These are phyloP conservation scores for Gallinago jamesoni DNA, from an alignment of 2,113 vertebrate genomes.

Conservation along the genomic window DNA sequence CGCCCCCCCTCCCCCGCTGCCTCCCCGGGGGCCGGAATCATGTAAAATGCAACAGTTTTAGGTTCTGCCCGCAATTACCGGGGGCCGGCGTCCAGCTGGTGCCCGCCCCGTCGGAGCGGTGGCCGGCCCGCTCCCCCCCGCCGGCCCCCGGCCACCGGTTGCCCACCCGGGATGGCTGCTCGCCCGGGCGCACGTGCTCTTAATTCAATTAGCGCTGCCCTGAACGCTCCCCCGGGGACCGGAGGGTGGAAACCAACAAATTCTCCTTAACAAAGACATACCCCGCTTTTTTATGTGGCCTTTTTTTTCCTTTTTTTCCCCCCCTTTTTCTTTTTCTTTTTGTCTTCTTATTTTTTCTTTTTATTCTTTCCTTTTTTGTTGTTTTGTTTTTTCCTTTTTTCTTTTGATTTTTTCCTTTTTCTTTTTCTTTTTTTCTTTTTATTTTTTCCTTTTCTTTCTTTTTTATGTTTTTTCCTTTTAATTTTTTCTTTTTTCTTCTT, in stretches of 20 bases:
- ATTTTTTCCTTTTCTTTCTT: no score
- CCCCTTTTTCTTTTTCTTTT: neutral
- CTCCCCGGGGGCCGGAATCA: neutral
- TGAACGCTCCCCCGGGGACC: conserved; percentile 84
- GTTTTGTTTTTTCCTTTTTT: no score
- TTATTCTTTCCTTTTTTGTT: no score
- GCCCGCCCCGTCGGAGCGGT: conserved; percentile 70
- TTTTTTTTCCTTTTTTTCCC: neutral
- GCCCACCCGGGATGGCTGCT: neutral
- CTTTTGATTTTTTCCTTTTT: no score
- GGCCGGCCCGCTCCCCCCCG: conserved; percentile 48
- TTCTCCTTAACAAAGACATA: conserved; percentile 87
- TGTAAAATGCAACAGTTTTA: conserved; percentile 76
- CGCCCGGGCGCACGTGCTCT: conserved; percentile 70
- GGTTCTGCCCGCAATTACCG: conserved; percentile 68
- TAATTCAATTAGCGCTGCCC: conserved; percentile 93
- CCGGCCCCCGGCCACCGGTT: neutral
- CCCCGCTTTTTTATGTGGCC: conserved; percentile 16
- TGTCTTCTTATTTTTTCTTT: no score
- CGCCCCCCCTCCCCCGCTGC: neutral
- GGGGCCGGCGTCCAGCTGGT: conserved; percentile 51
- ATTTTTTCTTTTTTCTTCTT: neutral
- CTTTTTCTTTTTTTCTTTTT: no score
- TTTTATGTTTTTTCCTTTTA: no score
- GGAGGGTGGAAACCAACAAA: conserved; percentile 58